A percentile compares a stretch with the other conserved stretches of the same genome.
Conservation (phyloP, 2,888 invertebrate species). For the Aplocera efformata region DNA sequence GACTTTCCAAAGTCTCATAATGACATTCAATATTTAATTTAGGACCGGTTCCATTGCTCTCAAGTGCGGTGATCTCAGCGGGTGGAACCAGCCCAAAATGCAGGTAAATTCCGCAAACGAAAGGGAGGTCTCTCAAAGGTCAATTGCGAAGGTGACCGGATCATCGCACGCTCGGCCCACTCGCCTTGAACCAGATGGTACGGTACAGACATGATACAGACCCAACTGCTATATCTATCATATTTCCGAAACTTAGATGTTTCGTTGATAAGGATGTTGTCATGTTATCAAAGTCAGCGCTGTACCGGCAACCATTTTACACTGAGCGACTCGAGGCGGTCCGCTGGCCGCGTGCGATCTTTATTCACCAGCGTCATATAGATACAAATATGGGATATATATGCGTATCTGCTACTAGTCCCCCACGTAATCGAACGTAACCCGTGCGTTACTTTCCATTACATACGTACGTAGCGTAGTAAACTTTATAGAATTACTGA, state of each 20-base stretch:
- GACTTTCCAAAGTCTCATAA: not conserved
- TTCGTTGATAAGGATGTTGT: slow-evolving; percentile 11
- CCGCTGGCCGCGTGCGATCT: too few species aligned
- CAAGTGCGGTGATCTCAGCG: slow-evolving; percentile 25
- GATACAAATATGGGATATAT: too few species aligned
- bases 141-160: slow-evolving; percentile 61
- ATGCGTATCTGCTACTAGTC: too few species aligned
- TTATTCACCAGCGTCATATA: too few species aligned
- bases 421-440: too few species aligned
- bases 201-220: too few species aligned
- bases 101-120: slow-evolving; percentile 58
- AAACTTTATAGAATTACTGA: too few species aligned
- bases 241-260: slow-evolving; percentile 42
- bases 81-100: slow-evolving; percentile 30
- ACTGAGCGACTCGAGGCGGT: too few species aligned
- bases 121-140: slow-evolving; percentile 65
- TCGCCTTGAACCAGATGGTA: slow-evolving; percentile 66
- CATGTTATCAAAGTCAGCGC: too few species aligned
- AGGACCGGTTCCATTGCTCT: slow-evolving; percentile 43
- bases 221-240: slow-evolving; percentile 43
- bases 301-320: too few species aligned
- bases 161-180: slow-evolving; percentile 49
- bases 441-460: too few species aligned
- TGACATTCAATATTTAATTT: slow-evolving; percentile 6
- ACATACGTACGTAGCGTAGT: too few species aligned